A percentile compares a stretch with the other conserved stretches of the same genome.
These are phyloP conservation scores for Aphyosemion australe DNA, from an alignment of 2,113 vertebrate genomes.

Conservation along the genomic window DNA sequence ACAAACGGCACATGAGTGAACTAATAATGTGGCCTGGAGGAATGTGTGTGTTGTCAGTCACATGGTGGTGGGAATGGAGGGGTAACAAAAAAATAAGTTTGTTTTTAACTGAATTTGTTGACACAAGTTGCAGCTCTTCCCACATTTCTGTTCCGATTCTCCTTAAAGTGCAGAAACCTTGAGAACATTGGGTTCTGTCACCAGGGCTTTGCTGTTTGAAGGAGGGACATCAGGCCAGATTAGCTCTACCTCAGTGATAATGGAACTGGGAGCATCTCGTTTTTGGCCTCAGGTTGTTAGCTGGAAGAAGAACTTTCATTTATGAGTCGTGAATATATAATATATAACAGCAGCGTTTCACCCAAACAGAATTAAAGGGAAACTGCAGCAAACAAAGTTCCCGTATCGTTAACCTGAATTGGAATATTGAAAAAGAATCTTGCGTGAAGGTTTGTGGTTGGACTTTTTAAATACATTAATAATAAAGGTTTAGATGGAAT, in stretches of 20 bases:
- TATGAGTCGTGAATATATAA: slow-evolving; percentile 11
- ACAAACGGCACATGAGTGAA: too few relatives aligned
- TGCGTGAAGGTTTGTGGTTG: neutral
- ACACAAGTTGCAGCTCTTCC: too few relatives aligned
- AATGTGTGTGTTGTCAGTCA: too few relatives aligned
- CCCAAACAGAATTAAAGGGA: slow-evolving; percentile 11
- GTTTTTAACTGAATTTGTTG: neutral
- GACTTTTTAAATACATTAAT: neutral
- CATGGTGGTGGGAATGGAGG: too few relatives aligned
- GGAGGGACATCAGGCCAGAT: slow-evolving; percentile 69
- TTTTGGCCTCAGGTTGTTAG: slow-evolving; percentile 31
- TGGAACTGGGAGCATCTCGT: slow-evolving; percentile 55
- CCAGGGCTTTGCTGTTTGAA: slow-evolving; percentile 71
- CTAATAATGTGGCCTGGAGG: too few relatives aligned
- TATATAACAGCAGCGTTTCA: slow-evolving; percentile 18
- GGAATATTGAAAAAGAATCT: neutral
- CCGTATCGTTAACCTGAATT: neutral
- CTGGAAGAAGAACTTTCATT: slow-evolving; percentile 14
- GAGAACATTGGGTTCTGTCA: slow-evolving; percentile 69
- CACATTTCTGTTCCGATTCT: too few relatives aligned
- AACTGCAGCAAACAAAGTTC: neutral
- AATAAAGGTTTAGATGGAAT: too few relatives aligned
- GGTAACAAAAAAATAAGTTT: neutral
- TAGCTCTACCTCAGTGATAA: slow-evolving; percentile 66
- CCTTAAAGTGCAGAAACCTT: slow-evolving; percentile 38